These are phyloP conservation scores for Lissocephala sabroskyi DNA, from an alignment of 2,888 invertebrate genomes.

Conservation along the genomic window DNA sequence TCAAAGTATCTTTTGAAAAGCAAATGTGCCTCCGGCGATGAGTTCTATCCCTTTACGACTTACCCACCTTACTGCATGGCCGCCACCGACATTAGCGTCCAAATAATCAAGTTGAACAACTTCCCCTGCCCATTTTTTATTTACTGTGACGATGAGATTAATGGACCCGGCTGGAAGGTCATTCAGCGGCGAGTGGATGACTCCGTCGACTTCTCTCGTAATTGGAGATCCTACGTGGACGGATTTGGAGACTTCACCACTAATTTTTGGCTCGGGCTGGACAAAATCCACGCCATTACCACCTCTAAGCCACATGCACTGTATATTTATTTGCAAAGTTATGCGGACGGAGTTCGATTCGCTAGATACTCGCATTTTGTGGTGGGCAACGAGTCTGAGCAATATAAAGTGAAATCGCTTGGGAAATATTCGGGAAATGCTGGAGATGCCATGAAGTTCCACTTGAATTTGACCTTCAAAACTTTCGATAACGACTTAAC, in stretches of 20 bases:
- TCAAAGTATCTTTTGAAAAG: too few relatives aligned
- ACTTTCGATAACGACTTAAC: conserved; percentile 80
- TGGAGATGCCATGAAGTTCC: conserved; percentile 79
- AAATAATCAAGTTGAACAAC: too few relatives aligned
- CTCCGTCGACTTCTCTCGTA: conserved; percentile 77
- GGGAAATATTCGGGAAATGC: conserved; percentile 78
- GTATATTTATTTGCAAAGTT: conserved; percentile 77
- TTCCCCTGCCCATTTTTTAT: too few relatives aligned
- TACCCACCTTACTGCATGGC: too few relatives aligned
- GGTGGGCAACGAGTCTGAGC: conserved; percentile 78
- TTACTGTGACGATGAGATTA: conserved; percentile 71
- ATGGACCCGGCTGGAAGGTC: conserved; percentile 80
- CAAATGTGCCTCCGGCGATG: too few relatives aligned
- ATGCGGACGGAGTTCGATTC: conserved; percentile 74
- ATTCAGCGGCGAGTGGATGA: conserved; percentile 80
- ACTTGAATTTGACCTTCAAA: conserved; percentile 80
- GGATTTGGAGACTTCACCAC: conserved; percentile 81
- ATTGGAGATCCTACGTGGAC: conserved; percentile 78
- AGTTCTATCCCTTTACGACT: too few relatives aligned
- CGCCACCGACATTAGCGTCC: too few relatives aligned
- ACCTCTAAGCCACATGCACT: conserved; percentile 73
- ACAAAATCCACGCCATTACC: conserved; percentile 75
- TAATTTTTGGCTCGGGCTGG: conserved; percentile 81
- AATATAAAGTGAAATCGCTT: conserved; percentile 77
- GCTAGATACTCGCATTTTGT: conserved; percentile 78